Evolutionary conservation across 2,113 vertebrate genomes (phyloP).

Genomic region (Tychaedon coryphoeus): DNA sequence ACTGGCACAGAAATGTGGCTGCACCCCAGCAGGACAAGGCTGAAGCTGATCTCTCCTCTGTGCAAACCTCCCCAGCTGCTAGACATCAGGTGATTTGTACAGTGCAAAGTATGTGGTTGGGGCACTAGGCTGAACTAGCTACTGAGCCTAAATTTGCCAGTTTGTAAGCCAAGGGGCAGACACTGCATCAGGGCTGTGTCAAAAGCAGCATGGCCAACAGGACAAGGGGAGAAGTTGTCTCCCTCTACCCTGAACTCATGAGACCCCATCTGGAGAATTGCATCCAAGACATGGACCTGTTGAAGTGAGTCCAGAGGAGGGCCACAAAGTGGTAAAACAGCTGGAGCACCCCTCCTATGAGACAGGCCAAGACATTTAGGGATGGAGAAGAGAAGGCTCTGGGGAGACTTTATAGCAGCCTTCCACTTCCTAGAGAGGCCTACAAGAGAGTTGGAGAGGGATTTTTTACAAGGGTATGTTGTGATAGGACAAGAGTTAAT

Average conservation of each 20-base stretch:
- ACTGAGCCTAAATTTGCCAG: background rate
- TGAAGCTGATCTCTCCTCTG: background rate
- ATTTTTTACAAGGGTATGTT: background rate
- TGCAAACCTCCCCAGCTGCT: background rate
- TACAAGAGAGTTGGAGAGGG: no score
- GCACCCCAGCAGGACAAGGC: rapidly evolving
- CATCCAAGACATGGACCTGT: background rate
- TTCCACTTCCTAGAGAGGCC: background rate
- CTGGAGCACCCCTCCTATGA: background rate
- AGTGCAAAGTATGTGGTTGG: background rate
- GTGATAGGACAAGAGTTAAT: background rate
- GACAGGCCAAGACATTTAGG: background rate
- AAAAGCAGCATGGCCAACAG: background rate
- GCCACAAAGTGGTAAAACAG: background rate
- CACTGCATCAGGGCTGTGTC: background rate
- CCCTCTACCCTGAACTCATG: background rate
- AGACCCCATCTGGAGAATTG: background rate
- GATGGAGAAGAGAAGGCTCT: background rate
- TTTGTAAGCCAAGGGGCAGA: background rate
- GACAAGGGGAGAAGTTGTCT: background rate
- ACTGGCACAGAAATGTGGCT: rapidly evolving
- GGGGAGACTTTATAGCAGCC: background rate
- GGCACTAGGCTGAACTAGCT: background rate
- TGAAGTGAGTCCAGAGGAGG: background rate
- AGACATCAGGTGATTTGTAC: background rate